These are phyloP conservation scores for Ectemnius continuus DNA, from an alignment of 2,888 invertebrate species.

Conservation along the genomic window DNA sequence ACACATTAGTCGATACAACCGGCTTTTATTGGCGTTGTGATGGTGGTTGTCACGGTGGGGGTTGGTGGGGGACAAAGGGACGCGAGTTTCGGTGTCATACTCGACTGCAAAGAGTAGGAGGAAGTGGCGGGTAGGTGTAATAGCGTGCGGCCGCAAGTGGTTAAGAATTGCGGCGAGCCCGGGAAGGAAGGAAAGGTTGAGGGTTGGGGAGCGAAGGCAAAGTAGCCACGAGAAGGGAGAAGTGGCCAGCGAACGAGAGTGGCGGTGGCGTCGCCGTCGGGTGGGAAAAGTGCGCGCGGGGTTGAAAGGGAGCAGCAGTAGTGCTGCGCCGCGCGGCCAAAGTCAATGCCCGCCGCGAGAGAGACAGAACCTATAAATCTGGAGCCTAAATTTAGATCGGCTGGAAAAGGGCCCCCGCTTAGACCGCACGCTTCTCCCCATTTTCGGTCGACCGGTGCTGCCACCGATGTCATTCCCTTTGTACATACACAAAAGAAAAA, in stretches of 20 bases:
- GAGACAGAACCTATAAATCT: conserved; percentile 67
- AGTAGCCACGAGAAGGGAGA: conserved; percentile 26
- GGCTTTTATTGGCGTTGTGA: too few species aligned
- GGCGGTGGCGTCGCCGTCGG: too few species aligned
- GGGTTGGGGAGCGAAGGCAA: conserved; percentile 22
- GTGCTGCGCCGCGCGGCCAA: conserved; percentile 37
- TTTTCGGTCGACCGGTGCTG: conserved; percentile 50
- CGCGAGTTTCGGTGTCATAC: too few species aligned
- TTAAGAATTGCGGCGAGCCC: conserved; percentile 25
- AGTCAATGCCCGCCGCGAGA: conserved; percentile 68
- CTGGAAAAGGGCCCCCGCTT: conserved; percentile 48
- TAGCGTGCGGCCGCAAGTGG: background rate
- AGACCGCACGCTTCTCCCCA: conserved; percentile 19
- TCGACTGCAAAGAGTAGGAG: background rate
- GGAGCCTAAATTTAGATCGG: conserved; percentile 72
- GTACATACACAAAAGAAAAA: background rate
- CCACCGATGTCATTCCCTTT: conserved; percentile 30
- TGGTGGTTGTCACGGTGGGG: too few species aligned
- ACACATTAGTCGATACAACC: too few species aligned
- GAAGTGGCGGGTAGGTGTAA: background rate
- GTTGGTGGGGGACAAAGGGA: too few species aligned
- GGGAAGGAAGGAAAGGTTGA: conserved; percentile 16
- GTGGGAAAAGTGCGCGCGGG: conserved; percentile 29
- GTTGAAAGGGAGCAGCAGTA: conserved; percentile 58
- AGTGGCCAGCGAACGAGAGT: background rate